A percentile compares a stretch with the other conserved stretches of the same genome.
Evolutionary conservation across 2,888 invertebrate species (phyloP).

Genomic region (Agrochola circellaris): DNA sequence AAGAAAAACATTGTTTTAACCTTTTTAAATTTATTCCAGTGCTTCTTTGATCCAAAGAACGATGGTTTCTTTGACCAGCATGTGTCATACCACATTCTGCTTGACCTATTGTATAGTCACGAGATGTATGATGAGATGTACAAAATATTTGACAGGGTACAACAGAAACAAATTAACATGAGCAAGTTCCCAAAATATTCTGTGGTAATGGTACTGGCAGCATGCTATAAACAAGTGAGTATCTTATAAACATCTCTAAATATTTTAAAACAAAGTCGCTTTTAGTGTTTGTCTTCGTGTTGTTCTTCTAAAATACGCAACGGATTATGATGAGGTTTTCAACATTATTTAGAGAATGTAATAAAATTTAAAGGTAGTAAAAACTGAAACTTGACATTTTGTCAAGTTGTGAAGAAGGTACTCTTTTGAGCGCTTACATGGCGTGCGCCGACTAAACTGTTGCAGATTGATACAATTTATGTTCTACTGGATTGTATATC

Average conservation of each 20-base stretch:
- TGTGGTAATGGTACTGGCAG: constrained; percentile 92
- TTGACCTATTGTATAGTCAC: constrained; percentile 93
- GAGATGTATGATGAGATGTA: constrained; percentile 92
- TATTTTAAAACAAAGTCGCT: too few relatives aligned
- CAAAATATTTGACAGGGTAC: constrained; percentile 91
- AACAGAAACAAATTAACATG: constrained; percentile 91
- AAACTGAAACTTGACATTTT: too few relatives aligned
- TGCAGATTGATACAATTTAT: too few relatives aligned
- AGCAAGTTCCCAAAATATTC: constrained; percentile 93
- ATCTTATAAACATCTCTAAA: background rate
- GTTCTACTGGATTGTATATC: too few relatives aligned
- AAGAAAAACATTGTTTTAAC: background rate
- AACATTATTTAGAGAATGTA: too few relatives aligned
- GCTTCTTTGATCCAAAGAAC: constrained; percentile 91
- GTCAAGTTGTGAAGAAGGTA: too few relatives aligned
- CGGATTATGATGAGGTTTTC: too few relatives aligned
- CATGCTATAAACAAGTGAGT: constrained; percentile 94
- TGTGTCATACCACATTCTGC: constrained; percentile 92
- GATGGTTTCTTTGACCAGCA: constrained; percentile 94
- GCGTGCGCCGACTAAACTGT: too few relatives aligned
- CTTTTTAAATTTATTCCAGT: constrained; percentile 78
- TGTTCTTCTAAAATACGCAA: too few relatives aligned
- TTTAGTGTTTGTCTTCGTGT: too few relatives aligned
- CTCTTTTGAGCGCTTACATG: too few relatives aligned
- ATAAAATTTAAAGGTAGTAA: too few relatives aligned